phyloP scores from a whole-genome alignment of 2,113 vertebrate species.

The Scalopus aquaticus region DNA sequence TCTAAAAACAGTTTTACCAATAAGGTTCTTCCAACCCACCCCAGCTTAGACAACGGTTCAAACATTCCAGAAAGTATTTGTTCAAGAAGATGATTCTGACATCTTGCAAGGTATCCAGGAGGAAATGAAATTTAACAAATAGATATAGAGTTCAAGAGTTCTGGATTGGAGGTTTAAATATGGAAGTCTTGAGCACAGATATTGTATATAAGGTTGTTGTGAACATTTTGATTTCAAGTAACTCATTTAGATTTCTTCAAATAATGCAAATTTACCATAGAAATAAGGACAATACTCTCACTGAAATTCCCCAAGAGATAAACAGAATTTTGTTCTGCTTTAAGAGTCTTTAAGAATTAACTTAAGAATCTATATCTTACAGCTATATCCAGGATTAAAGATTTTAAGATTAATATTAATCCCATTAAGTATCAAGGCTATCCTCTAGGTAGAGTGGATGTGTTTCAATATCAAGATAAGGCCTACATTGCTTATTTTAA shows the following conservation, averaged over 20 bases:
- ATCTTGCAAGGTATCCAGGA: neutral
- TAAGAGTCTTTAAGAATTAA: conserved; percentile 17
- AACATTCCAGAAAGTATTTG: neutral
- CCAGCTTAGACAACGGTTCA: neutral
- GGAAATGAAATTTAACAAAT: neutral
- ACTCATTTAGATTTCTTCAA: conserved; percentile 20
- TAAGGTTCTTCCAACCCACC: neutral
- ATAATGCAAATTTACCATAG: neutral
- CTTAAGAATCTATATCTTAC: neutral
- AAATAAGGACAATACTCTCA: neutral
- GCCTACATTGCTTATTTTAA: neutral
- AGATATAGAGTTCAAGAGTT: neutral
- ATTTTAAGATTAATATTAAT: conserved; percentile 11
- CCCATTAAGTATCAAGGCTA: neutral
- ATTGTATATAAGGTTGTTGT: neutral
- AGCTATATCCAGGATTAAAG: neutral
- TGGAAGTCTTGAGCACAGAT: neutral
- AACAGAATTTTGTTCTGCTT: neutral
- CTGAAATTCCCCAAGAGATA: neutral
- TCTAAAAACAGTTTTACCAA: conserved; percentile 17
- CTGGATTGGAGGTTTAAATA: neutral
- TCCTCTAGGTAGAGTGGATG: neutral
- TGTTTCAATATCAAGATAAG: neutral
- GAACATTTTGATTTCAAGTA: neutral
- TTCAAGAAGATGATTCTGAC: neutral